Percentiles rank a stretch among this genome's conserved stretches.
Evolutionary conservation across 1,140 invertebrate genomes (phyloP).

Genomic region (Cydia pomonella): DNA sequence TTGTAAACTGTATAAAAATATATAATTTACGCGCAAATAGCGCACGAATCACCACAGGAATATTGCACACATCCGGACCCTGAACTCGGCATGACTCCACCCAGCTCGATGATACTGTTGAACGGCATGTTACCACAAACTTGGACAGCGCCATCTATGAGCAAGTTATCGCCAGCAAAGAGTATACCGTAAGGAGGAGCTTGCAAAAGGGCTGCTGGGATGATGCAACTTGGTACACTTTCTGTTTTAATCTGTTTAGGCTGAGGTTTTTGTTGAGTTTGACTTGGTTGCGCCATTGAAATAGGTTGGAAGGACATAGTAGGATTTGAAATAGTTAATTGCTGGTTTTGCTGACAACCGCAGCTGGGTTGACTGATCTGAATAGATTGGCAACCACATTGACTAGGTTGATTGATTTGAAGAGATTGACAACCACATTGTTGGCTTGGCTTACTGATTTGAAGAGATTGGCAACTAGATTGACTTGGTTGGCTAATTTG

Average conservation of each 20-base stretch:
- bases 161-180: neutral
- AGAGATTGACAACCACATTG: neutral
- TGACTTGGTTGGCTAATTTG: neutral
- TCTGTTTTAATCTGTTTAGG: neutral
- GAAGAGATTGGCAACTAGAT: neutral
- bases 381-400: neutral
- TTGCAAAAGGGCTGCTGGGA: neutral
- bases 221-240: neutral
- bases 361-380: neutral
- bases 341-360: neutral
- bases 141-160: slow-evolving; percentile 22
- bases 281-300: neutral
- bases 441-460: neutral
- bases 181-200: neutral
- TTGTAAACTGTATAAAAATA: neutral
- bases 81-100: neutral
- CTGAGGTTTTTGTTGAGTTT: neutral
- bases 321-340: neutral
- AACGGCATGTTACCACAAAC: slow-evolving; percentile 4
- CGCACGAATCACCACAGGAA: neutral
- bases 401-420: neutral
- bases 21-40: neutral
- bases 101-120: neutral
- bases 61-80: neutral
- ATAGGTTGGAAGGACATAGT: slow-evolving; percentile 6